Evolutionary conservation across 2,888 invertebrate species (phyloP), one percentile per base, ranked within the genome.

Genomic region (Xanthorhoe designata): DNA sequence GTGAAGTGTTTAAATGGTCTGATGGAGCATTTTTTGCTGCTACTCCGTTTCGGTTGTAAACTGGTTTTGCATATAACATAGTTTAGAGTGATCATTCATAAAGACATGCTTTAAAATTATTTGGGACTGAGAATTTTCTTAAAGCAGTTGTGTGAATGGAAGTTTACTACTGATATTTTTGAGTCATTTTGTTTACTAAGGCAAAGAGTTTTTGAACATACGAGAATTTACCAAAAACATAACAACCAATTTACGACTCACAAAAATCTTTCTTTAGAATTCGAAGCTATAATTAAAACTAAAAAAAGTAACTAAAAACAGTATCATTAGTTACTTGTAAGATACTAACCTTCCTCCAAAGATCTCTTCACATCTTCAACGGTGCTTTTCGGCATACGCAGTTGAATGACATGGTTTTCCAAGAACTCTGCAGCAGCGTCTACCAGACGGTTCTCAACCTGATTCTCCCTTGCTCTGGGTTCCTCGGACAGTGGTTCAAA

Each of bases 351-450:
- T 96, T 97, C 97, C 77, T 97, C 97, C 76, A 97, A 93, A 38
- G 97, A 96, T 73, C 96, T 94, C 82, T 96, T 96, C 83, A 97
- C 95, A 80, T 97, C 97, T 70, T 96, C 94, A 70, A 96, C 95
- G 8, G 96, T 95, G 74, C 95, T 95, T 73, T 96, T 96, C 42
- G 97, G 97, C 60, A 97, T 94, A 81, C 97, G 96, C 72, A 97
- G 94, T 84, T 97, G 97, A 66, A 97, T 94, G 29, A 97, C 97
- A 86, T 97, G 97, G 74, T 96, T 96, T 73, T 96, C 96, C 75
- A 97, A 90, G 94, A 97, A 97, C 72, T 96, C 95, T 54, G 96
- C 95, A 53, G 97, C 94, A 68, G 96, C 95, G 77, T 97, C 97
- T 64, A 97, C 90, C 67, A 97, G 92, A 67, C 97, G 94, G 63